A percentile compares a stretch with the other conserved stretches of the same genome.
phyloP scores from a whole-genome alignment of 2,888 invertebrate species.

The Bombylius discolor region DNA sequence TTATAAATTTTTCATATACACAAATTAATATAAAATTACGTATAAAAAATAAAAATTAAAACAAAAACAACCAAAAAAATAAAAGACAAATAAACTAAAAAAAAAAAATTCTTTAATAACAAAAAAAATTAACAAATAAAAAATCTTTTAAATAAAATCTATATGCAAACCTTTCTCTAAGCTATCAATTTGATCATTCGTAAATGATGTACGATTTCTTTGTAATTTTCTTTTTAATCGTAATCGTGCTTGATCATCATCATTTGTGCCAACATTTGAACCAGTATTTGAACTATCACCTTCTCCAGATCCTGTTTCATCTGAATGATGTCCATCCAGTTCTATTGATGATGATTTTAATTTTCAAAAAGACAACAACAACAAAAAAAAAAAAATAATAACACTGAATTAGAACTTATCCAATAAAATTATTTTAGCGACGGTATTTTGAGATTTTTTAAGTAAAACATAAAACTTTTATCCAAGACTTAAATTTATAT shows the following conservation, averaged over 20 bases:
- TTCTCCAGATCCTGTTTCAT: conserved; percentile 70
- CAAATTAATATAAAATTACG: not conserved
- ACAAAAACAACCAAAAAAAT: too few relatives aligned
- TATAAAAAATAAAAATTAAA: not conserved
- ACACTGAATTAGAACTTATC: too few relatives aligned
- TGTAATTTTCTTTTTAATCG: conserved; percentile 92
- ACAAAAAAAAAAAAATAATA: too few relatives aligned
- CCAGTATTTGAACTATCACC: conserved; percentile 74
- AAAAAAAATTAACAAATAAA: not conserved
- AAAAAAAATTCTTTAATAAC: too few relatives aligned
- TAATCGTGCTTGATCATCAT: conserved; percentile 77
- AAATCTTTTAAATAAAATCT: not conserved
- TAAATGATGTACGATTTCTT: conserved; percentile 94
- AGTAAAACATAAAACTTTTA: too few relatives aligned
- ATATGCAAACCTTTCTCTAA: conserved; percentile 83
- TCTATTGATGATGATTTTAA: conserved; percentile 19
- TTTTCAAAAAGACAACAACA: too few relatives aligned
- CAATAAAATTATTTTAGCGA: too few relatives aligned
- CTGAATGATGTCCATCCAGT: conserved; percentile 45
- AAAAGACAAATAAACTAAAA: too few relatives aligned
- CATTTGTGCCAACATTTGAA: conserved; percentile 62
- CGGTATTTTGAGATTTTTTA: too few relatives aligned
- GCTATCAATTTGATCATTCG: conserved; percentile 97
- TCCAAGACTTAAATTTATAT: too few relatives aligned
- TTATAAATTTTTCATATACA: not conserved